These are phyloP conservation scores for Tribolium madens DNA, from an alignment of 1,140 invertebrate genomes.

Conservation along the genomic window DNA sequence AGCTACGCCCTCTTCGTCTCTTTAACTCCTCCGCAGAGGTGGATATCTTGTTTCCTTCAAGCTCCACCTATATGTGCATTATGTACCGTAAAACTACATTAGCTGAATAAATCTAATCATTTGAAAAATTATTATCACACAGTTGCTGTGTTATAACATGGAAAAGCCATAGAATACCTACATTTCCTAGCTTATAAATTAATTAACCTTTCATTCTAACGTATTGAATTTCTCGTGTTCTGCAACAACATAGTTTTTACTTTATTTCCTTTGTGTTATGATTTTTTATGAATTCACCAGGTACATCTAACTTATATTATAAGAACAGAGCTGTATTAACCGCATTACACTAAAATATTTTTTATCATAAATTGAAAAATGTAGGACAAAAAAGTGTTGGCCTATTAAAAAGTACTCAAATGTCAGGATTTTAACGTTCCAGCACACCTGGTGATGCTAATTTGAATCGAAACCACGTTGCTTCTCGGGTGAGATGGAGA, in stretches of 20 bases:
- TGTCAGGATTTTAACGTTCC: no score
- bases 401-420: no score
- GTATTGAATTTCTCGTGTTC: conserved; percentile 8
- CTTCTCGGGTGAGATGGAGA: background rate
- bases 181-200: background rate
- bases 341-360: background rate
- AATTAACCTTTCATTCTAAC: background rate
- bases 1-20: conserved; percentile 42
- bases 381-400: no score
- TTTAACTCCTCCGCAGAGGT: conserved; percentile 40
- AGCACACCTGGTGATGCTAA: background rate
- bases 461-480: conserved; percentile 2
- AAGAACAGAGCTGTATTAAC: background rate
- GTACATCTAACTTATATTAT: background rate
- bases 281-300: background rate
- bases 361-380: no score
- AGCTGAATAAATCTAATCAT: conserved; percentile 20
- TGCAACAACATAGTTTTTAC: background rate
- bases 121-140: background rate
- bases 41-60: conserved; percentile 46
- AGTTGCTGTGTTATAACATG: no score
- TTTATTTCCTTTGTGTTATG: conserved; percentile 5
- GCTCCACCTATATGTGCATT: conserved; percentile 48
- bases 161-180: background rate
- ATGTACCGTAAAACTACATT: conserved; percentile 7